Evolutionary conservation across 2,797 vertebrate species (phyloP), one percentile per base, ranked within the genome.

Genomic region (Mastacembelus armatus): DNA sequence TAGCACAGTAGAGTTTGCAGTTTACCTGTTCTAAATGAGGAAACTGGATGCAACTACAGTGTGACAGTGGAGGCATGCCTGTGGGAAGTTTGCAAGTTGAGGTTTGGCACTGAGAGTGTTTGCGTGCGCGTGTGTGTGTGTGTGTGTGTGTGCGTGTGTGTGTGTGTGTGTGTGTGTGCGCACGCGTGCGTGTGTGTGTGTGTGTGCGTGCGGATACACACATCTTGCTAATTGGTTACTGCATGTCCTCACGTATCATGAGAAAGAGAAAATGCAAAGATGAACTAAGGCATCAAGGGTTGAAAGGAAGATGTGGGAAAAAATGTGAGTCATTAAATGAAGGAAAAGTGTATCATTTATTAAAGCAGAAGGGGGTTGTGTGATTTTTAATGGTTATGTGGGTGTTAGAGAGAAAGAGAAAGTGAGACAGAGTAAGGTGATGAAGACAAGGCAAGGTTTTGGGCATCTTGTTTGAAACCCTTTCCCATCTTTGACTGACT

Each of bases 11-110:
- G 42, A 68, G 66, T 71, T 65, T 77, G 75, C 63, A 59, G 74
- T 68, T 85, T 72, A 84, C 82, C 80, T 83, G 63, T 71, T 88
- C 74, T 56, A 86, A 89, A 86, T 85, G 80, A 88, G 87, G 85
- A 85, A 85, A 78, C 74, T 16, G 69, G 38, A 66, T 78, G 76
- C 61, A 79, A 72, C 71, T 47, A 39, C n/a, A n/a, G n/a, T n/a
- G n/a, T 35, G 10, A 68, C 78, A 87, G 88, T 85, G 64, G 74
- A 87, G 77, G 79, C 74, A 33, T 45, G 74, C 78, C 71, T 71
- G 36, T 55, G 57, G 79, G 80, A 83, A 70, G 70, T 65, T 65
- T 48, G 44, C 67, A 59, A 59, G 32, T 55, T 50, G 39, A 59
- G 44, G 56, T 81, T 71, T 69, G 83, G 76, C 77, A 63, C 63